Evolutionary conservation across 2,888 invertebrate species (phyloP).

Genomic region (Amblyjoppa proteus): DNA sequence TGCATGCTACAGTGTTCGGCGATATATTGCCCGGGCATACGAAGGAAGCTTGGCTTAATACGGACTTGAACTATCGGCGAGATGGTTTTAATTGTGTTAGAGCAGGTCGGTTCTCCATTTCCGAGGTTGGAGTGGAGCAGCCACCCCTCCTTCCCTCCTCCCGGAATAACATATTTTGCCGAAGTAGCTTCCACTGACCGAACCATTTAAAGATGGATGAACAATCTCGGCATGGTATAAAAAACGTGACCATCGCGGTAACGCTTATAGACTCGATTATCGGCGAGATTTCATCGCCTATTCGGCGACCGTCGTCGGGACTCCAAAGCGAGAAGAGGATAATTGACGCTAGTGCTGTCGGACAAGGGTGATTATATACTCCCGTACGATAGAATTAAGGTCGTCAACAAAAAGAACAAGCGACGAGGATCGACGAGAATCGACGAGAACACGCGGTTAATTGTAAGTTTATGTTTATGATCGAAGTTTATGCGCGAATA

Average conservation of each 20-base stretch:
- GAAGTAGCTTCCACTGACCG: background rate
- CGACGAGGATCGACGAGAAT: too few species aligned
- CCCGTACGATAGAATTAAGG: too few species aligned
- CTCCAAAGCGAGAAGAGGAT: background rate
- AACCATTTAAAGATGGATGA: background rate
- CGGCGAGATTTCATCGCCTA: background rate
- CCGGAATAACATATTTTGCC: background rate
- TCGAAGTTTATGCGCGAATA: too few species aligned
- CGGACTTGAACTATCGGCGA: slow-evolving; percentile 10
- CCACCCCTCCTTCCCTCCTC: background rate
- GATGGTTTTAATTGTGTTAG: slow-evolving; percentile 59
- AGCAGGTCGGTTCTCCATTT: slow-evolving; percentile 19
- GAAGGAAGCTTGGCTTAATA: background rate
- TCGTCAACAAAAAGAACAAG: too few species aligned
- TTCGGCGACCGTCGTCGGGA: background rate
- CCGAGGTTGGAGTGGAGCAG: background rate
- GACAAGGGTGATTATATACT: too few species aligned
- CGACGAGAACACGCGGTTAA: too few species aligned
- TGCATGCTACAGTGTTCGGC: background rate
- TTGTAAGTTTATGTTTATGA: too few species aligned
- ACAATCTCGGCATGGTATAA: background rate
- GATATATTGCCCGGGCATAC: background rate
- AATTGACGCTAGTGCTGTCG: background rate
- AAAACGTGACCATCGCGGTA: background rate
- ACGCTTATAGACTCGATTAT: background rate